Evolutionary conservation across 2,113 vertebrate species (phyloP).

Genomic region (human): DNA sequence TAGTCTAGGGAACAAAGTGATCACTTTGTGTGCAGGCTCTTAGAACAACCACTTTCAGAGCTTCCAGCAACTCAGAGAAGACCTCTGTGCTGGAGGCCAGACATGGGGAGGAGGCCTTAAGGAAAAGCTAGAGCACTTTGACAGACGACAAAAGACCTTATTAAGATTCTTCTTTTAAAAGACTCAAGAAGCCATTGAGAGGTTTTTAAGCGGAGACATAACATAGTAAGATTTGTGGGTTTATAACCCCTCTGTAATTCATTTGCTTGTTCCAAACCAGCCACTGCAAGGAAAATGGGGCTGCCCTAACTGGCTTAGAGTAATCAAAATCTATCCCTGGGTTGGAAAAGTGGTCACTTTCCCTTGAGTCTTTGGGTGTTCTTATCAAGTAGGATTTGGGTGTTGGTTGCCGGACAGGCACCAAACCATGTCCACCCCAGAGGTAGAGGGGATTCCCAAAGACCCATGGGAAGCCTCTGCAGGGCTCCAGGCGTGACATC

Average conservation of each 20-base stretch:
- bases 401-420: accelerated
- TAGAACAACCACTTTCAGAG: no score
- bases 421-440: neutral
- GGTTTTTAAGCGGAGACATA: neutral
- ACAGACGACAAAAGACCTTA: neutral
- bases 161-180: neutral
- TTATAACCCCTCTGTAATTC: neutral
- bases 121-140: no score
- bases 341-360: neutral
- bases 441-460: neutral
- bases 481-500: neutral
- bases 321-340: neutral
- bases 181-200: neutral
- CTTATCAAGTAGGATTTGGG: neutral
- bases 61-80: neutral
- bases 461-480: neutral
- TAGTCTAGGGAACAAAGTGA: no score
- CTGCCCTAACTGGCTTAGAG: neutral
- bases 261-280: neutral
- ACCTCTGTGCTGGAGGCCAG: neutral
- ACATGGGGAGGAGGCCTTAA: neutral
- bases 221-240: neutral
- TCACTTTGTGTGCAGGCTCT: no score
- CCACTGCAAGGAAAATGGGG: neutral
- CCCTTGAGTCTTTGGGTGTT: neutral